Evolutionary conservation across 2,888 invertebrate species (phyloP), one percentile per base, ranked within the genome.

Genomic region (Caenorhabditis sp.): DNA sequence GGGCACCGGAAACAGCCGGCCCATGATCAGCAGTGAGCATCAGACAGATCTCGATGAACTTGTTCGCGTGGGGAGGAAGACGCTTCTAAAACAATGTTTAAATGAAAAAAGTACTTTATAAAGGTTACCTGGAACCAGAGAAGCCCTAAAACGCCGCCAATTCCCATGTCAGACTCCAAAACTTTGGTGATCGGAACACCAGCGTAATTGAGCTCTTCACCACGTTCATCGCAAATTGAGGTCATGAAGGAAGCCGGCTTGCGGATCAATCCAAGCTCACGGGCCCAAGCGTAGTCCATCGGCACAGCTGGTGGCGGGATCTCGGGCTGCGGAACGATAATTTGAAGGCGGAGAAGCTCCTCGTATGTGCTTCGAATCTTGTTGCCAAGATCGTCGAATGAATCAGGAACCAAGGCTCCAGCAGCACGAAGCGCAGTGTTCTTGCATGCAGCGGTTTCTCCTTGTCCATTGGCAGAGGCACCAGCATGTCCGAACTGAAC

Each of bases 181-280:
- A 98, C 95, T 87, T 90, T 85, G 3, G 92, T 92, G 85, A 93
- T 93, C 7, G 93, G 93, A 90, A 95, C 95, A 39, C 99, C 99
- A 81, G 97, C 97, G 91, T 99, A 99, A 45, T 83, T 81, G 8
- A 87, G 74, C 43, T 87, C 81, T 45, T 81, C 96, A 7, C 99
- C 99, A 81, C 99, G 92, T 91, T 99, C 99, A 90, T 99, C 99
- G 89, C 98, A 98, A 87, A 99, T 99, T 17, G 95, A 95, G 17
- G 98, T 97, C 94, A 99, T 98, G 91, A 99, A 99, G 1, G 96
- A 96, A 0, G 99, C 98, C 37, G 99, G 99, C 89, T 99, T 99
- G 37, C 99, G 93, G 89, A 99, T 99, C 8, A 99, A 91, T n/a
- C 98, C 99, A 76, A 99, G 92, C 91, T 99, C 98, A 93, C 95